Conservation (phyloP, 2,888 invertebrate genomes). For the Mesorhabditis sp. region DNA sequence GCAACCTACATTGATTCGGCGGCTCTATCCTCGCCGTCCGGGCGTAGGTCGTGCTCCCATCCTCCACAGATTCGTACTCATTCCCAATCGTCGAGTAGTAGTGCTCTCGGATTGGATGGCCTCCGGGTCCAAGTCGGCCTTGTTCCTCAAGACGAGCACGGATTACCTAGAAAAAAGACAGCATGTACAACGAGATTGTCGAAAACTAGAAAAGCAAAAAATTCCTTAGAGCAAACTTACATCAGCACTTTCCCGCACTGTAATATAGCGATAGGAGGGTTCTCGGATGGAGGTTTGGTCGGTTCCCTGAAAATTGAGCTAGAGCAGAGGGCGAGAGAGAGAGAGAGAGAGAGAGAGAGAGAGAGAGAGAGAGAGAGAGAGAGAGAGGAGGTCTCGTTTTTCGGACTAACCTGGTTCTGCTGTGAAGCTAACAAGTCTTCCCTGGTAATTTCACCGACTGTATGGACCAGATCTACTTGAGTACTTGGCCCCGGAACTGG, state of each 20-base stretch:
- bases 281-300: slow-evolving; percentile 29
- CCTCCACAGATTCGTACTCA: slow-evolving; percentile 48
- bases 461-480: not conserved
- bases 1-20: too few species aligned
- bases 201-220: not conserved
- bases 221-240: too few species aligned
- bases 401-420: too few species aligned
- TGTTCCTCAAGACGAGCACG: slow-evolving; percentile 44
- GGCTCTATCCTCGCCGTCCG: not conserved
- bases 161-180: slow-evolving; percentile 32
- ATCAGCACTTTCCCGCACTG: slow-evolving; percentile 45
- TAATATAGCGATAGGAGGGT: slow-evolving; percentile 54
- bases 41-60: slow-evolving; percentile 8
- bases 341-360: too few species aligned
- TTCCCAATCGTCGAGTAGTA: slow-evolving; percentile 53
- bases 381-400: too few species aligned
- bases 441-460: not conserved
- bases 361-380: too few species aligned
- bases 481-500: not conserved
- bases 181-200: not conserved
- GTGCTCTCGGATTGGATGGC: slow-evolving; percentile 40
- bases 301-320: not conserved
- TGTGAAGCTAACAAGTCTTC: not conserved
- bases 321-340: not conserved
- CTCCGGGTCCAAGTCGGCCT: slow-evolving; percentile 28